Base-by-base conservation (phyloP, 2,888 invertebrate species). In the Limnephilus lunatus region DNA sequence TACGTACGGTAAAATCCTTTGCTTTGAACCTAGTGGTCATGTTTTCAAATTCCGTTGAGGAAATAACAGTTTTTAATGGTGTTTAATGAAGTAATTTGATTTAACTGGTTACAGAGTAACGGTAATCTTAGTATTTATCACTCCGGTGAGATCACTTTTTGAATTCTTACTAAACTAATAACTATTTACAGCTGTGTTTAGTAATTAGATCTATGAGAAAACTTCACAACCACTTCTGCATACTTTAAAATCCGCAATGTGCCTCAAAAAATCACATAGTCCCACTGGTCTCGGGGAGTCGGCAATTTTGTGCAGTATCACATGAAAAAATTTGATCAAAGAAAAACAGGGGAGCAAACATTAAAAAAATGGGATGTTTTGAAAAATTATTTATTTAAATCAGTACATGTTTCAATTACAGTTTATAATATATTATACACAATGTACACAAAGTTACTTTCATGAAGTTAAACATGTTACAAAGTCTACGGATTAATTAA, bases 371-470 rank as follows among this genome's bases (percentile, higher is more conserved):
- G 14, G 3, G 7, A 53, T 53, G 31, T 53, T 68, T 68, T 53
- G 35, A 88, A 92, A 92, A 89, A 88, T 68, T 93, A 85, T 93
- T 93, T 92, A 93, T 92, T 93, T 91, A 93, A 93, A 93, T 93
- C 93, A 93, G 93, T 93, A 93, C 93, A 93, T 93, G 90, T 92
- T 90, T 86, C 90, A 81, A 81, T 85, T 68, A 86, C 87, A 90
- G 48, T 92, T 85, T 39, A 48, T 86, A 83, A 44, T 93, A 93
- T 93, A 31, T 92, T 93, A 31, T 92, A 93, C 91, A 92, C 32
- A 85, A 81, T 92, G n/a, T 92, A 92, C 92, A 93, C 86, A 88
- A 32, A 87, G 25, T 44, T 91, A 85, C 15, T 44, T 89, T 68
- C 53, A 31, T 48, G 86, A 48, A 88, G 30, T 53, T 80, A 53